Evolutionary conservation across 2,113 vertebrate species (phyloP), one percentile per base, ranked within the genome.

Genomic region (Vombatus ursinus): DNA sequence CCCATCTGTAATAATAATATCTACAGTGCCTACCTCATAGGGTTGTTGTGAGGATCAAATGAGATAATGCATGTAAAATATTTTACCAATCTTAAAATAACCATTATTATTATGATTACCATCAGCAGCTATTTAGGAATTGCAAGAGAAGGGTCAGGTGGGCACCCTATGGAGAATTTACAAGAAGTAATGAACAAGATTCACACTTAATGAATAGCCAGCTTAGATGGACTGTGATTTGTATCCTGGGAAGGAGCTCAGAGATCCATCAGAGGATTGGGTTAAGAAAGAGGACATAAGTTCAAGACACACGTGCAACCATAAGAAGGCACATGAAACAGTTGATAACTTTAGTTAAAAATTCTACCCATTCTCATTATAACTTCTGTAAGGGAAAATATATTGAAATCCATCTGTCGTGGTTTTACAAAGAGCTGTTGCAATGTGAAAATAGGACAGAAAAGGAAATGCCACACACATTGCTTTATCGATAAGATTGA

Each of bases 401-500:
- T 9, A n/a, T n/a, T 91, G 89, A 77, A 54, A 57, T 54, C 92
- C 48, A 57, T 52, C 93, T 52, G 50, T 26, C 90, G 1, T 16
- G 50, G 68, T 53, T 95, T 91, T 44, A 89, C 53, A 91, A 84
- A 49, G 89, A 96, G 52, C 51, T 57, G 9, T 31, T 92, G 28
- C 77, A 52, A 89, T 48, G 26, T 68, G 84, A 84, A 91, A 54
- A 0, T 50, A 90, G 93, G 77, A 52, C 9, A 95, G 94, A 96
- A 92, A 77, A 95, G n/a, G 97, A 95, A 57, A 48, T 95, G 93
- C 50, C 47, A 37, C 28, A 90, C 52, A 61, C 48, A 61, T 94
- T 50, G 77, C 9, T 95, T 93, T 22, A 96, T 90, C 90, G 94
- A 91, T 26, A 92, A 37, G 89, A 53, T 61, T 22, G 50, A 92